Base-by-base conservation (phyloP, 2,113 vertebrate species). In the Orthonyx spaldingii region DNA sequence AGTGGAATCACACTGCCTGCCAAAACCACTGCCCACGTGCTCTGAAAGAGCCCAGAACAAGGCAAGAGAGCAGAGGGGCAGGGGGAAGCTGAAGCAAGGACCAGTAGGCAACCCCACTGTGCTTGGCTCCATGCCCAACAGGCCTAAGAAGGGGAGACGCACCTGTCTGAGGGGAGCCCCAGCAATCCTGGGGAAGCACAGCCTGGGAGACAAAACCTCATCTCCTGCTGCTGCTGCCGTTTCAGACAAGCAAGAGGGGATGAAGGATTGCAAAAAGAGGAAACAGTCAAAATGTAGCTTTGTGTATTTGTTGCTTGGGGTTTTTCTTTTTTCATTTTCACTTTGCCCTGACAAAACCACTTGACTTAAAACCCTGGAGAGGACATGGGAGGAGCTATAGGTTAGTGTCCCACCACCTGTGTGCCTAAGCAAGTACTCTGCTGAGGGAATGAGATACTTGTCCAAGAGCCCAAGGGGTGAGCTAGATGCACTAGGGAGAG, bases 61-160 rank as follows among this genome's bases (percentile, higher is more conserved):
- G 30, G 27, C 16, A 12, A 49, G 44, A 59, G 47, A 81, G 47
- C 6, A 2, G 50, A 87, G 35, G 1, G 6, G 47, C 10, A 49
- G 16, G 7, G 23, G 33, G 7, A 79, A 61, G 24, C 8, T 3
- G 1, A 87, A 78, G 22, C 1, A 3, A 89, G 18, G 47, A 63
- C 8, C 18, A 42, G 39, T 5, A 3, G 32, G 30, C 47, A 59
- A 18, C 27, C 20, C 21, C 33, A 10, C 9, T 2, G 0, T 2
- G 0, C 0, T 0, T 5, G 16, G 24, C 32, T 69, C n/a, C 77
- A 22, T 11, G 26, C 13, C 9, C 17, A 63, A 21, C 2, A 75
- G 19, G 32, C 19, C 0, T 0, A 81, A 46, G 80, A 72, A 87
- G 13, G 13, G 47, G 47, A 57, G 30, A 33, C 1, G 1, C 2